These are phyloP conservation scores for Nixonia krombeini DNA, from an alignment of 1,140 invertebrate species.

Conservation along the genomic window DNA sequence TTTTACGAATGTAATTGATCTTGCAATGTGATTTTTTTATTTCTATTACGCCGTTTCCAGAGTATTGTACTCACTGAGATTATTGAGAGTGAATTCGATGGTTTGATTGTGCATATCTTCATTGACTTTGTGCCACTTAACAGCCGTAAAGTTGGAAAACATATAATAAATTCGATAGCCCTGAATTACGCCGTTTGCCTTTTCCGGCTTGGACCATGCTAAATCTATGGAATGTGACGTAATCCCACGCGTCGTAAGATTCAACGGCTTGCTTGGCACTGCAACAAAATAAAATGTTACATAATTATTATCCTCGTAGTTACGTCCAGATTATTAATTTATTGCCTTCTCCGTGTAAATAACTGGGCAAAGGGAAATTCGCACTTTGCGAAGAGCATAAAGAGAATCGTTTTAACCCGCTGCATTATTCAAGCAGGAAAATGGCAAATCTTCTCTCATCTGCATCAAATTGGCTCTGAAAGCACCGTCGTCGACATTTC, in stretches of 20 bases:
- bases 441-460: too few relatives aligned
- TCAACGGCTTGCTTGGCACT: conserved; percentile 87
- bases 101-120: conserved; percentile 59
- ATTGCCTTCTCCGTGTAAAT: too few relatives aligned
- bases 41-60: too few relatives aligned
- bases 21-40: too few relatives aligned
- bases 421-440: too few relatives aligned
- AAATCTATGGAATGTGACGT: conserved; percentile 83
- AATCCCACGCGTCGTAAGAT: conserved; percentile 82
- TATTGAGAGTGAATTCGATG: conserved; percentile 73
- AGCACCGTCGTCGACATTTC: background rate
- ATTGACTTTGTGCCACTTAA: conserved; percentile 73
- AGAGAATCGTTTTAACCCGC: too few relatives aligned
- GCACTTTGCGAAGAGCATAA: too few relatives aligned
- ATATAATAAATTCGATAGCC: conserved; percentile 82
- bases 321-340: too few relatives aligned
- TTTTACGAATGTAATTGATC: too few relatives aligned
- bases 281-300: conserved; percentile 54
- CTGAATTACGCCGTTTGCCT: conserved; percentile 79
- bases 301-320: too few relatives aligned
- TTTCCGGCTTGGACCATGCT: conserved; percentile 83
- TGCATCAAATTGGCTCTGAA: background rate
- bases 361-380: too few relatives aligned
- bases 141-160: conserved; percentile 78
- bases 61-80: conserved; percentile 76